Percentiles rank a stretch among this genome's conserved stretches.
Conservation (phyloP, 2,797 vertebrate genomes). For the Aphelocoma californica region DNA sequence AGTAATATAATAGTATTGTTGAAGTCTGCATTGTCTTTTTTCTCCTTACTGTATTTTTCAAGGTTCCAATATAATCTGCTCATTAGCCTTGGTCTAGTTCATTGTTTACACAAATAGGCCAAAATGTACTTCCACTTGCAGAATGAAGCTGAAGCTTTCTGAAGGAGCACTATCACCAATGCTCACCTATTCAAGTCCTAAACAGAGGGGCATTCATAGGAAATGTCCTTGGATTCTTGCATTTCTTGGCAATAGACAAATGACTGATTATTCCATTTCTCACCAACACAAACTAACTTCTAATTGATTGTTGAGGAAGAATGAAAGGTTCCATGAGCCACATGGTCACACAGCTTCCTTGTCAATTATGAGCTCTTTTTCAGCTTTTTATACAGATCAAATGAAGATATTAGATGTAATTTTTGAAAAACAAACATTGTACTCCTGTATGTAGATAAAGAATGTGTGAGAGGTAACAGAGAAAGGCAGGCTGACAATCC, state of each 20-base stretch:
- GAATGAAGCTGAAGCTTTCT: conserved; percentile 52
- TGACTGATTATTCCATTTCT: conserved; percentile 48
- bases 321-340: not conserved
- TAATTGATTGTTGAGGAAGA: conserved; percentile 16
- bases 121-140: conserved; percentile 65
- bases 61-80: conserved; percentile 71
- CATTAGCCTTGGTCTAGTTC: conserved; percentile 67
- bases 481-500: not conserved
- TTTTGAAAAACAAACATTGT: not conserved
- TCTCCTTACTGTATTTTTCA: conserved; percentile 45
- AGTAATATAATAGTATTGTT: conserved; percentile 36
- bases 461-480: not conserved
- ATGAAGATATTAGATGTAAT: not conserved
- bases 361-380: not conserved
- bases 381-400: not conserved
- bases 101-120: conserved; percentile 73
- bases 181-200: conserved; percentile 70
- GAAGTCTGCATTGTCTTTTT: conserved; percentile 47
- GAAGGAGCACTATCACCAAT: conserved; percentile 56
- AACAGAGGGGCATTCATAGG: conserved; percentile 57
- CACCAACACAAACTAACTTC: conserved; percentile 5
- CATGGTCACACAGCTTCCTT: not conserved
- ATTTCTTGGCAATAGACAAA: conserved; percentile 63
- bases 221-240: conserved; percentile 47
- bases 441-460: not conserved